These are phyloP conservation scores for Aramus guarauna DNA, from an alignment of 2,113 vertebrate species.

Conservation along the genomic window DNA sequence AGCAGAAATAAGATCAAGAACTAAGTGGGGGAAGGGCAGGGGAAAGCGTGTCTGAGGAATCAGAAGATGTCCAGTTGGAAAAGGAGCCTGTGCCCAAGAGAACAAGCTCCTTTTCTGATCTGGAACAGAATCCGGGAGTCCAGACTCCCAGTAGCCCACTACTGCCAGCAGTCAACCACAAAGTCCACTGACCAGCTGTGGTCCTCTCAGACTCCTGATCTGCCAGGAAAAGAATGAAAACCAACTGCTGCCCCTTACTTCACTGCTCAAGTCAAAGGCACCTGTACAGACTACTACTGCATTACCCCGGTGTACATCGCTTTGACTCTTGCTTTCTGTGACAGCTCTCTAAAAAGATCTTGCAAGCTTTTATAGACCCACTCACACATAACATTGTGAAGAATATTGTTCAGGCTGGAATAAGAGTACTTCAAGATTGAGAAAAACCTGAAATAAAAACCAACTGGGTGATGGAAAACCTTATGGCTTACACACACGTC, in stretches of 20 bases:
- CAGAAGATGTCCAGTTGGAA: neutral
- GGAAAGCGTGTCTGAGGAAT: neutral
- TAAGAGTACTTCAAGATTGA: neutral
- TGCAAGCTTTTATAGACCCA: neutral
- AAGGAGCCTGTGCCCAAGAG: neutral
- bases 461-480: neutral
- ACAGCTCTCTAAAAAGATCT: neutral
- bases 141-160: neutral
- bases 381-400: neutral
- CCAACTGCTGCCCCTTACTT: neutral
- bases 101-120: neutral
- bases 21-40: neutral
- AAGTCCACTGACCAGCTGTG: neutral
- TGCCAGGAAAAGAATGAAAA: neutral
- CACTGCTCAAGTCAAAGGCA: neutral
- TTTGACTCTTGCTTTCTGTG: neutral
- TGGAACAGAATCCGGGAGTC: neutral
- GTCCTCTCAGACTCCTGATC: neutral
- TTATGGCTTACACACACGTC: neutral
- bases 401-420: neutral
- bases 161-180: neutral
- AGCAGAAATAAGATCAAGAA: neutral
- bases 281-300: neutral
- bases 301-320: accelerated
- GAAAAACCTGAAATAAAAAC: neutral